These are phyloP conservation scores for Sciurus carolinensis DNA, from an alignment of 2,797 vertebrate species.

Conservation along the genomic window DNA sequence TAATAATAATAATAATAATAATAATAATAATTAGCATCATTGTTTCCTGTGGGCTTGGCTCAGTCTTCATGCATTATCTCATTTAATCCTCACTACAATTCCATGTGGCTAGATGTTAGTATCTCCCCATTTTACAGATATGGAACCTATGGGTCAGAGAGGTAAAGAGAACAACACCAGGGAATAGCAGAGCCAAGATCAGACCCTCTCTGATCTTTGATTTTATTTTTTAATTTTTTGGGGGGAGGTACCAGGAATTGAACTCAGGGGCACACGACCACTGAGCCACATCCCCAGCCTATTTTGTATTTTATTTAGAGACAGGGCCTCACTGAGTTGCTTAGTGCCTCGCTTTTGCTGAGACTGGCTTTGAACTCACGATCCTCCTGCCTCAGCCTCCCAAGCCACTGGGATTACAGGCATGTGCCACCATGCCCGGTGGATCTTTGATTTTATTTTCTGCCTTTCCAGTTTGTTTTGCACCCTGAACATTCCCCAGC, in stretches of 20 bases:
- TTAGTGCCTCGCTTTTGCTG: too few relatives aligned
- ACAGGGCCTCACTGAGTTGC: too few relatives aligned
- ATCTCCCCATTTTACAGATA: constrained; percentile 49
- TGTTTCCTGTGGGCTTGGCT: constrained; percentile 35
- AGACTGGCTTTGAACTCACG: too few relatives aligned
- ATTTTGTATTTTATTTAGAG: too few relatives aligned
- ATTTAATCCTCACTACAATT: constrained; percentile 29
- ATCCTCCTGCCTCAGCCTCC: too few relatives aligned
- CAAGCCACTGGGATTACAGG: too few relatives aligned
- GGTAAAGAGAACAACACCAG: constrained; percentile 54
- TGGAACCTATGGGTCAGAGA: constrained; percentile 50
- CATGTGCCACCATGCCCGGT: too few relatives aligned
- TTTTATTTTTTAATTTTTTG: background rate
- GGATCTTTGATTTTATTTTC: constrained; percentile 52
- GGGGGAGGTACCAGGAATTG: too few relatives aligned
- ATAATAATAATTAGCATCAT: background rate
- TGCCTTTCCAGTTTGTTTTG: background rate
- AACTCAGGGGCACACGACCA: too few relatives aligned
- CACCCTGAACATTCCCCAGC: background rate
- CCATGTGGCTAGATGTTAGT: background rate
- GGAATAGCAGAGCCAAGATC: constrained; percentile 13
- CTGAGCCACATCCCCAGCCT: too few relatives aligned
- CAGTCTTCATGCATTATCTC: background rate
- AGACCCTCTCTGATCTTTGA: constrained; percentile 26
- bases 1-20: background rate